A percentile compares a stretch with the other conserved stretches of the same genome.
Conservation (phyloP, 2,797 vertebrate species). For the Pagetopsis macropterus region DNA sequence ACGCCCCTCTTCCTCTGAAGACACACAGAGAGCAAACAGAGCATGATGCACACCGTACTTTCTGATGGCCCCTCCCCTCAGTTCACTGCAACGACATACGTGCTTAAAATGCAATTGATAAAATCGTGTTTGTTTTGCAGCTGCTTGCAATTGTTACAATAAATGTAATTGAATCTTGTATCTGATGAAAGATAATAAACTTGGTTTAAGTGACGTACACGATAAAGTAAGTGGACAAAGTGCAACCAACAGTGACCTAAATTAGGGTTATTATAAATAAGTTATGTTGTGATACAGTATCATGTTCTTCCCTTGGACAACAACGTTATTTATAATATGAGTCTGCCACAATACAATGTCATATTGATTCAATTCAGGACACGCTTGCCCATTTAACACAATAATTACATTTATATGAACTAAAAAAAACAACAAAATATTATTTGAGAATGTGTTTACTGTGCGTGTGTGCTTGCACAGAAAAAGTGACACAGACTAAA, state of each 20-base stretch:
- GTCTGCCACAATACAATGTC: no score
- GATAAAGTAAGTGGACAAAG: slow-evolving; percentile 3
- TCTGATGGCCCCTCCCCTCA: not conserved
- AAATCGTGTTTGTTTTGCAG: not conserved
- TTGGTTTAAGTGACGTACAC: not conserved
- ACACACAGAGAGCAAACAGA: slow-evolving; percentile 35
- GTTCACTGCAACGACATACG: not conserved
- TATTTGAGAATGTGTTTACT: no score
- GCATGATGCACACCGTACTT: not conserved
- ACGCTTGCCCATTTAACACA: no score
- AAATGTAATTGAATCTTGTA: not conserved
- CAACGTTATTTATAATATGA: no score
- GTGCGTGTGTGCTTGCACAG: no score
- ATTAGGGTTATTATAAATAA: no score
- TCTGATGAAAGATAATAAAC: not conserved
- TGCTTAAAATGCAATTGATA: not conserved
- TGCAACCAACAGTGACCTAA: not conserved
- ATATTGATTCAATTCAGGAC: no score
- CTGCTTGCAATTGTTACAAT: not conserved
- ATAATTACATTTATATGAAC: no score
- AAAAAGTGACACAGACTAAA: no score
- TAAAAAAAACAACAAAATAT: no score
- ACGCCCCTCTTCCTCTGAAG: slow-evolving; percentile 81
- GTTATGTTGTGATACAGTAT: no score
- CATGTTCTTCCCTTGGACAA: no score